Conservation (phyloP, 1,140 invertebrate species). For the Homalodisca vitripennis region DNA sequence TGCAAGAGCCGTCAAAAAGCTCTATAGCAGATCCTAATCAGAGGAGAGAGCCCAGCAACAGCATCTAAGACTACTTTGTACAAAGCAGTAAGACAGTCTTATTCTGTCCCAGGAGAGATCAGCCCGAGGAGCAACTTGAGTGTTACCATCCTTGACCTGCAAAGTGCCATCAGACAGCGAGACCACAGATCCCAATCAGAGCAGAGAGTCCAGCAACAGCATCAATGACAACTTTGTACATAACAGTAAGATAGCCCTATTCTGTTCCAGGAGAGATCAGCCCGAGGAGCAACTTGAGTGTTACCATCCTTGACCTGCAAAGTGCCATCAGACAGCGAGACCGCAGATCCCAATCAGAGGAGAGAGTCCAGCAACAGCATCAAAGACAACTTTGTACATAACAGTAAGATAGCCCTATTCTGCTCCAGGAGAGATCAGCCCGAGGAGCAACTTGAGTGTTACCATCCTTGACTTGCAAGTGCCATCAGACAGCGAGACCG, state of each 20-base stretch:
- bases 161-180: conserved; percentile 27
- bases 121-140: conserved; percentile 34
- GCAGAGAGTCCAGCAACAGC: conserved; percentile 23
- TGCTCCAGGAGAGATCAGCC: conserved; percentile 33
- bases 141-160: conserved; percentile 34
- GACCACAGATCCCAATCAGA: conserved; percentile 6
- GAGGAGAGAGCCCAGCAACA: too few relatives aligned
- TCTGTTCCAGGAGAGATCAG: conserved; percentile 32
- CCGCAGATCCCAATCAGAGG: conserved; percentile 4
- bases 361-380: conserved; percentile 19
- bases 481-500: conserved; percentile 26
- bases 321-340: conserved; percentile 25
- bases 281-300: conserved; percentile 33
- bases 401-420: conserved; percentile 28
- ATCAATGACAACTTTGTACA: conserved; percentile 24
- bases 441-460: conserved; percentile 32
- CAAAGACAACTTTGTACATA: conserved; percentile 24
- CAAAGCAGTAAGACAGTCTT: too few relatives aligned
- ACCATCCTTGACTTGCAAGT: conserved; percentile 33
- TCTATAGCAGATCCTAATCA: too few relatives aligned
- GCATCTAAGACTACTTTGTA: too few relatives aligned
- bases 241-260: too few relatives aligned
- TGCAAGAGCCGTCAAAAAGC: too few relatives aligned
- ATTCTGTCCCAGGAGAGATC: conserved; percentile 30
- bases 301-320: conserved; percentile 34